Percentiles rank a stretch among this genome's conserved stretches.
Conservation (phyloP, 2,888 invertebrate species). For the Arge pagana region DNA sequence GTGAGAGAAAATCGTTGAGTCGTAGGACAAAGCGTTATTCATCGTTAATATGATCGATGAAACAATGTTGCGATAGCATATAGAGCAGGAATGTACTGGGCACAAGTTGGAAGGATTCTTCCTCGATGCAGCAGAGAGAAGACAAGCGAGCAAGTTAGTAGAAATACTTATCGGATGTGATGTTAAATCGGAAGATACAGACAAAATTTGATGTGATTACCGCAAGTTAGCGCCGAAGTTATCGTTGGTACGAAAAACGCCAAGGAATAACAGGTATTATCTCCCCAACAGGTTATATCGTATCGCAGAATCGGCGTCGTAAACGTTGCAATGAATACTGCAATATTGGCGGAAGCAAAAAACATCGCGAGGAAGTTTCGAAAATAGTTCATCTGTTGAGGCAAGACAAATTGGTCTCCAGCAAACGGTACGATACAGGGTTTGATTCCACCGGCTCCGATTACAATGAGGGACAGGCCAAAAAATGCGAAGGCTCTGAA, state of each 20-base stretch:
- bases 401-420: slow-evolving; percentile 75
- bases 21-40: no score
- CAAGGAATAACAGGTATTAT: slow-evolving; percentile 70
- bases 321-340: slow-evolving; percentile 74
- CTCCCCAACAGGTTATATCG: slow-evolving; percentile 68
- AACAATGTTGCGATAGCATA: no score
- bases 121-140: no score
- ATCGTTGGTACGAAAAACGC: slow-evolving; percentile 83
- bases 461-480: slow-evolving; percentile 71
- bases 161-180: no score
- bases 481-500: slow-evolving; percentile 66
- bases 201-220: no score
- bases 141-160: no score
- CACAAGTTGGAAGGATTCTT: no score
- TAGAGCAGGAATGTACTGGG: no score
- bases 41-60: no score
- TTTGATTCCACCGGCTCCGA: slow-evolving; percentile 83
- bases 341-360: slow-evolving; percentile 71
- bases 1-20: no score
- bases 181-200: no score
- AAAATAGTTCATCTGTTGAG: slow-evolving; percentile 68
- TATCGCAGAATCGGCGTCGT: slow-evolving; percentile 75
- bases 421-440: slow-evolving; percentile 83
- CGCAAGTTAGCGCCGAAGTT: no score
- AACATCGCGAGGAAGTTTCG: slow-evolving; percentile 77